Percentiles rank a stretch among this genome's conserved stretches.
Evolutionary conservation across 2,888 invertebrate genomes (phyloP).

Genomic region (Apotomis capreana): DNA sequence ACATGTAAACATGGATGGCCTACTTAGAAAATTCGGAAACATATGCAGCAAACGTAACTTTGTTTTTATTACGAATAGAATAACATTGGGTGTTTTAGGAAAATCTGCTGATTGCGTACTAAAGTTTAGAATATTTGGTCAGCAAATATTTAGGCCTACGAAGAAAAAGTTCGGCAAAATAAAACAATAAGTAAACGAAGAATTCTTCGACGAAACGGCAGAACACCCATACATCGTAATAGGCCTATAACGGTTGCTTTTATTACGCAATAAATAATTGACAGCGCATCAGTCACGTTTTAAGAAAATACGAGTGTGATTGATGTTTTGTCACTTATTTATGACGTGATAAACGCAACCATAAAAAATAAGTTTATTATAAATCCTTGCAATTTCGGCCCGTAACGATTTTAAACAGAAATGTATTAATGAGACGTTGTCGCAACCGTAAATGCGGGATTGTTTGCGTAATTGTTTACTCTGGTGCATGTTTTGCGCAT

Average conservation of each 20-base stretch:
- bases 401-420: constrained; percentile 1
- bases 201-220: no score
- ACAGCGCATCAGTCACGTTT: no score
- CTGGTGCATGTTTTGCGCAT: constrained; percentile 10
- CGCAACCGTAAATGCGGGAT: not conserved
- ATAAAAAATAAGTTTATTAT: not conserved
- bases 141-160: no score
- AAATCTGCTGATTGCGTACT: not conserved
- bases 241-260: no score
- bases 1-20: constrained; percentile 35
- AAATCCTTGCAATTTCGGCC: not conserved
- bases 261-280: no score
- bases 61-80: constrained; percentile 6
- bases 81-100: not conserved
- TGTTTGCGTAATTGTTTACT: constrained; percentile 21
- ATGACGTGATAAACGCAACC: no score
- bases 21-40: constrained; percentile 18
- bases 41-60: constrained; percentile 9
- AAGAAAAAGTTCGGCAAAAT: no score
- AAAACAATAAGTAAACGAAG: no score
- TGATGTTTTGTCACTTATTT: no score
- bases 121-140: no score
- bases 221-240: no score
- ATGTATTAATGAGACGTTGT: constrained; percentile 2
- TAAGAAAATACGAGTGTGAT: no score